A percentile compares a stretch with the other conserved stretches of the same genome.
These are phyloP conservation scores for Andricus curvator DNA, from an alignment of 2,888 invertebrate genomes.

Conservation along the genomic window DNA sequence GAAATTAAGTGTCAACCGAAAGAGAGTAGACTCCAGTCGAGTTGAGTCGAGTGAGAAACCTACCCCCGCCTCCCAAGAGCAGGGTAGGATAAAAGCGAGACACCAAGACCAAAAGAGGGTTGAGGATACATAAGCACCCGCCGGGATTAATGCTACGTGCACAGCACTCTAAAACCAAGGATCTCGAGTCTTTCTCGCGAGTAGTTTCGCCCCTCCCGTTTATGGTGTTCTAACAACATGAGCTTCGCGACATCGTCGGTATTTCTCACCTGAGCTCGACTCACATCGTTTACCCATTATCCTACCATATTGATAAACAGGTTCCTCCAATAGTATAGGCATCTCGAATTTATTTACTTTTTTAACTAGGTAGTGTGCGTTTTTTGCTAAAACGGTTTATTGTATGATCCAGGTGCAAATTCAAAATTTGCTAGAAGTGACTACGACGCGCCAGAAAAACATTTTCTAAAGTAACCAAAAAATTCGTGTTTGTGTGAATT, in stretches of 20 bases:
- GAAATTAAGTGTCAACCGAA: slow-evolving; percentile 78
- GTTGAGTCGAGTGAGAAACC: slow-evolving; percentile 58
- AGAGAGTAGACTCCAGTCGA: slow-evolving; percentile 62
- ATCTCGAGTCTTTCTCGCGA: slow-evolving; percentile 40
- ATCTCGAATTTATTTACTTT: too few relatives aligned
- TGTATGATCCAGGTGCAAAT: too few relatives aligned
- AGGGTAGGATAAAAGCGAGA: slow-evolving; percentile 37
- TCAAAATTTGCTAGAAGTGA: too few relatives aligned
- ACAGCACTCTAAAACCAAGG: slow-evolving; percentile 69
- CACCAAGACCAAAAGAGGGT: slow-evolving; percentile 53
- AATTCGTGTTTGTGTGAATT: too few relatives aligned
- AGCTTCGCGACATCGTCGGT: slow-evolving; percentile 41
- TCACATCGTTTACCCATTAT: slow-evolving; percentile 44
- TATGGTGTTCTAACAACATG: slow-evolving; percentile 52
- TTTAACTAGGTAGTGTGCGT: too few relatives aligned
- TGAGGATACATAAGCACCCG: slow-evolving; percentile 64
- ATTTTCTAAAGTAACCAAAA: too few relatives aligned
- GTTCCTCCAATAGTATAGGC: too few relatives aligned
- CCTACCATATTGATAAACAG: neutral
- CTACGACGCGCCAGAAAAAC: too few relatives aligned
- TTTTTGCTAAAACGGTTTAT: too few relatives aligned
- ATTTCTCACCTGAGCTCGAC: slow-evolving; percentile 45
- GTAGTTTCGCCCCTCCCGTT: slow-evolving; percentile 45
- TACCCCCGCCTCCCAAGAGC: slow-evolving; percentile 52
- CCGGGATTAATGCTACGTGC: slow-evolving; percentile 75